Evolutionary conservation across 2,888 invertebrate species (phyloP), one percentile per base, ranked within the genome.

Genomic region (Mayetiola destructor): DNA sequence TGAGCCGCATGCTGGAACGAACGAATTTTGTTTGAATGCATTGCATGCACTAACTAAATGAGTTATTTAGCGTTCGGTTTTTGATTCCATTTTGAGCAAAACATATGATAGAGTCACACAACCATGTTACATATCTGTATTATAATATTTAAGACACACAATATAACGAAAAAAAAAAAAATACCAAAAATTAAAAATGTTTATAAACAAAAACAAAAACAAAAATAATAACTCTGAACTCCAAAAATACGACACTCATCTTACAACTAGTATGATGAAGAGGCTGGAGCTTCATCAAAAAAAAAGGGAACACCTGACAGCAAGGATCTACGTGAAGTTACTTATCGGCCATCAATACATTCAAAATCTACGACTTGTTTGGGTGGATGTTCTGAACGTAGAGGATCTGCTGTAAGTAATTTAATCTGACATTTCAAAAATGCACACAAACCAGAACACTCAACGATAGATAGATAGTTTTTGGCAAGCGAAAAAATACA

Each of bases 371-470:
- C 80, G 66, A 81, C 82, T 74, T 85, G 84, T 73, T 77, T 85
- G 68, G 76, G 78, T 69, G 80, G 82, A 71, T 85, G 84, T 75
- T 77, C 81, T 69, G 81, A 84, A 66, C 80, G 81, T 64, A 81
- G 82, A 71, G 80, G 81, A 73, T 84, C 85, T 66, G 80, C 81
- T 80, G 85, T 85, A 81, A 85, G 85, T 78, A 68, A 37, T 23
- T 59, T 56, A 58, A n/a, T n/a, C n/a, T n/a, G n/a, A n/a, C n/a
- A n/a, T n/a, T n/a, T n/a, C n/a, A n/a, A n/a, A n/a, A n/a, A n/a
- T n/a, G n/a, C n/a, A n/a, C n/a, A n/a, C n/a, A n/a, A n/a, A n/a
- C n/a, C n/a, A n/a, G n/a, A n/a, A n/a, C n/a, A n/a, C n/a, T n/a
- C n/a, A n/a, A n/a, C n/a, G n/a, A n/a, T n/a, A n/a, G n/a, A n/a